A percentile compares a stretch with the other conserved stretches of the same genome.
These are phyloP conservation scores for Cryptosula pallasiana DNA, from an alignment of 2,888 invertebrate genomes.

Conservation along the genomic window DNA sequence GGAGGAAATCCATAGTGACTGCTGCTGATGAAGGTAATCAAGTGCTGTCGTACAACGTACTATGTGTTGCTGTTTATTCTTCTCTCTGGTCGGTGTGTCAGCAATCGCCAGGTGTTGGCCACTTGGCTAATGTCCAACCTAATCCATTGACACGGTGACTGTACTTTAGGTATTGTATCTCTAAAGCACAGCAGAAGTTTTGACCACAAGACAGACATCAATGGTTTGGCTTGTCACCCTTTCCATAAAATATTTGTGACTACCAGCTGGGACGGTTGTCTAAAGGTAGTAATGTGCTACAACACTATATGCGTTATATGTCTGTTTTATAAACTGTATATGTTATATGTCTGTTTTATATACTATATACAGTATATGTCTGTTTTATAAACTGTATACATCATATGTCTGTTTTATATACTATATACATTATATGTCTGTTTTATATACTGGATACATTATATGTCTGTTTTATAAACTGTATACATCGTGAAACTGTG, in stretches of 20 bases:
- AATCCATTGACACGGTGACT: no score
- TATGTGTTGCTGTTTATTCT: not conserved
- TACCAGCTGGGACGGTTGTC: slow-evolving; percentile 36
- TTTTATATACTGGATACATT: no score
- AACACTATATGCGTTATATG: no score
- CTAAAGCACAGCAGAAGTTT: not conserved
- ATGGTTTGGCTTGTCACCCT: slow-evolving; percentile 37
- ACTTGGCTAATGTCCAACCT: not conserved
- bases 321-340: no score
- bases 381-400: no score
- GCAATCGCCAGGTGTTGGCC: not conserved
- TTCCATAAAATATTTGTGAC: slow-evolving; percentile 35
- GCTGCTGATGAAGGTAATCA: not conserved
- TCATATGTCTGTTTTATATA: no score
- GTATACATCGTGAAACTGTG: no score
- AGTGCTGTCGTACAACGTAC: not conserved
- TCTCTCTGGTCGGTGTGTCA: not conserved
- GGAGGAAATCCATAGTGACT: not conserved
- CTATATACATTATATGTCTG: no score
- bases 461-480: no score
- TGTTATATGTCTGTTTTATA: no score
- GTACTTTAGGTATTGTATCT: not conserved
- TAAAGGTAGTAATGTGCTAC: no score
- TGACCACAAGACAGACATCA: slow-evolving; percentile 31
- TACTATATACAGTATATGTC: no score